A percentile compares a stretch with the other conserved stretches of the same genome.
These are phyloP conservation scores for Drosophila burlai DNA, from an alignment of 1,140 invertebrate genomes.

Conservation along the genomic window DNA sequence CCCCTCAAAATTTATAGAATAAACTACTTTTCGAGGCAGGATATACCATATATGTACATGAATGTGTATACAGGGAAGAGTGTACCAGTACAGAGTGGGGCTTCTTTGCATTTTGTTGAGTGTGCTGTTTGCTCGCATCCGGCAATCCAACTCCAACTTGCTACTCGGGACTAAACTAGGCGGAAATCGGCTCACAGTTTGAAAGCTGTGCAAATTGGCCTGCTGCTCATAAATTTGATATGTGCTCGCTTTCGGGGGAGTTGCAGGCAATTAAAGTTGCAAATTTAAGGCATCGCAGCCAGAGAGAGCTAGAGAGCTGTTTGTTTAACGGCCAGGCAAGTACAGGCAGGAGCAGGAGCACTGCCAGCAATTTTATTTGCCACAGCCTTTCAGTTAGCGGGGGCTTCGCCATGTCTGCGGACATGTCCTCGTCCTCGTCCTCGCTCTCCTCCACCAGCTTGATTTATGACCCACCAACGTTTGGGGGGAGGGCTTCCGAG, in stretches of 20 bases:
- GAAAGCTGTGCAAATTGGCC: constrained; percentile 47
- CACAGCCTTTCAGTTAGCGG: constrained; percentile 17
- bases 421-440: constrained; percentile 27
- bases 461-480: constrained; percentile 59
- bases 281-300: constrained; percentile 32
- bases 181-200: constrained; percentile 44
- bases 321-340: constrained; percentile 46
- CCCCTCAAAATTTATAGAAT: constrained; percentile 11
- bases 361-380: constrained; percentile 16
- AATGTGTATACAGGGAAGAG: background rate
- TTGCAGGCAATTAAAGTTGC: constrained; percentile 55
- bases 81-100: no score
- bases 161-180: constrained; percentile 9
- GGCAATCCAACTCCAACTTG: constrained; percentile 16
- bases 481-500: background rate
- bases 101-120: constrained; percentile 21
- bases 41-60: background rate
- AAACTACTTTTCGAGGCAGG: constrained; percentile 11
- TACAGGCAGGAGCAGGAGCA: background rate
- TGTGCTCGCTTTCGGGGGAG: constrained; percentile 27
- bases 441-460: constrained; percentile 24
- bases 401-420: constrained; percentile 7
- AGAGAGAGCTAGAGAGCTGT: constrained; percentile 14
- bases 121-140: constrained; percentile 6
- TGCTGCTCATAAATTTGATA: constrained; percentile 43